Percentiles rank a stretch among this genome's conserved stretches.
These are phyloP conservation scores for Neostethus bicornis DNA, from an alignment of 2,797 vertebrate species.

Conservation along the genomic window DNA sequence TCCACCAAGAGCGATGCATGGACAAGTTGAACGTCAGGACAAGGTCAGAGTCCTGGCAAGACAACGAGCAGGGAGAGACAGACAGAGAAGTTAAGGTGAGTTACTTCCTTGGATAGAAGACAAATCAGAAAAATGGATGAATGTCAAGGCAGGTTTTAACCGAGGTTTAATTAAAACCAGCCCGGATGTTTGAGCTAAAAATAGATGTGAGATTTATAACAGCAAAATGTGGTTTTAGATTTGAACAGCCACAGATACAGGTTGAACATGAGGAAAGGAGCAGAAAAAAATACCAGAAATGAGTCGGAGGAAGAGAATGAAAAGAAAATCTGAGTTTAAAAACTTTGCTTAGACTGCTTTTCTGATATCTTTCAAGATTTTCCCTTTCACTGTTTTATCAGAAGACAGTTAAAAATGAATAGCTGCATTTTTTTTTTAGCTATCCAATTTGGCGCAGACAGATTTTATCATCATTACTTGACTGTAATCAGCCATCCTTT, in stretches of 20 bases:
- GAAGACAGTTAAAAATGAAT: not conserved
- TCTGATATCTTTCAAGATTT: no score
- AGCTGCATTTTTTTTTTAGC: not conserved
- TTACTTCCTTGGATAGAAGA: constrained; percentile 33
- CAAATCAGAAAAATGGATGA: constrained; percentile 16
- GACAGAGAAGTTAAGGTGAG: constrained; percentile 27
- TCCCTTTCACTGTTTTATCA: no score
- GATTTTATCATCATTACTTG: not conserved
- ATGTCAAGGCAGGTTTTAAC: constrained; percentile 31
- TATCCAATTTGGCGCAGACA: not conserved
- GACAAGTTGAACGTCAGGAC: constrained; percentile 99
- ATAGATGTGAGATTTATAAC: constrained; percentile 42
- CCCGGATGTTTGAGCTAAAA: constrained; percentile 35
- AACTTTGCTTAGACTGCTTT: not conserved
- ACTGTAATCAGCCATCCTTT: not conserved
- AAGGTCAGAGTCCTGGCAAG: constrained; percentile 93
- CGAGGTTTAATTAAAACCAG: constrained; percentile 49
- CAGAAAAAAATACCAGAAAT: constrained; percentile 1
- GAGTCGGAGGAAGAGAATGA: constrained; percentile 1
- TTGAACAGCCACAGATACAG: constrained; percentile 86
- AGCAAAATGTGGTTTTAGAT: constrained; percentile 47
- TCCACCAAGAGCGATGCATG: constrained; percentile 99
- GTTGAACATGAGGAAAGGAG: constrained; percentile 78
- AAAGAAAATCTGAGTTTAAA: not conserved
- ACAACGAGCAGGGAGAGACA: constrained; percentile 21